Base-by-base conservation (phyloP, 2,888 invertebrate genomes). In the Taenaris catops region DNA sequence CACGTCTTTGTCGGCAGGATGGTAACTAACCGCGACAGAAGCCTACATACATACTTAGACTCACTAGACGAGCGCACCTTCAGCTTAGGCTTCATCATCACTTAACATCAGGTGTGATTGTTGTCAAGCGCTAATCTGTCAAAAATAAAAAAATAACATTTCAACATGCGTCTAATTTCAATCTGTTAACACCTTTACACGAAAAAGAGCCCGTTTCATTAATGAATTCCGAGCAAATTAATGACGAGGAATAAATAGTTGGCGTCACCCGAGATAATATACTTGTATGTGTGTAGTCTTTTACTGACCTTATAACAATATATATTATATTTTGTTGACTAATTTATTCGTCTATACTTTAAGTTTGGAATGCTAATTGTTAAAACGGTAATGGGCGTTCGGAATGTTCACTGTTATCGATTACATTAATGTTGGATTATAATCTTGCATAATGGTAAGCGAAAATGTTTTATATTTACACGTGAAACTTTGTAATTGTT, bases 161-260 rank as follows among this genome's bases (percentile, higher is more conserved):
- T n/a, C n/a, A 14, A 14, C 14, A 14, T 14, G 2, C 4, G 4
- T 14, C 2, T 14, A 14, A 14, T 14, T 14, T 14, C 14, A 31
- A 16, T 31, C 2, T 16, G 12, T 16, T 2, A 4, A 4, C 21
- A 7, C 23, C 17, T 32, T 32, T 18, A 38, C 24, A n/a, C 10
- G 18, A 3, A 16, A 31, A n/a, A 28, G 10, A 26, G 12, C 29
- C 14, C 25, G 31, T 39, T 36, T 16, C 31, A 41, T 28, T 36
- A 41, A 41, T 29, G 26, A 40, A 33, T 33, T 28, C 32, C 16
- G 10, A 20, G 17, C 25, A 41, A 25, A 32, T 36, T 41, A 41
- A 37, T 37, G 36, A 41, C 34, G 24, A 40, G 32, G 27, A 28
- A 41, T n/a, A n/a, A n/a, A n/a, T 37, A 19, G 8, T 4, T 27